phyloP scores from a whole-genome alignment of 2,888 invertebrate genomes.

The Melanotus villosus region DNA sequence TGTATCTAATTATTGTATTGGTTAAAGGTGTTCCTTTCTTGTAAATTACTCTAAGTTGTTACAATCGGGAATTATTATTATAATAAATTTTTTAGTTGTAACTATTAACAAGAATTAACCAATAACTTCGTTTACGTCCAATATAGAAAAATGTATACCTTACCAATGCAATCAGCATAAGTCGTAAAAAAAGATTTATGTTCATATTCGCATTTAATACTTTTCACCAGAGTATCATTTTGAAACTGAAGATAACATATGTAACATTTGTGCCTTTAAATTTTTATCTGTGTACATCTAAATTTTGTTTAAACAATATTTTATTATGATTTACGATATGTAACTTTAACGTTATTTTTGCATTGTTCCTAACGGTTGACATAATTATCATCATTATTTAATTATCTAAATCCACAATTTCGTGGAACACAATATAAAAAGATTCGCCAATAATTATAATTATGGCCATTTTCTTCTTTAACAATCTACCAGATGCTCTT shows the following conservation, averaged over 20 bases:
- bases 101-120: too few relatives aligned
- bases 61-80: too few relatives aligned
- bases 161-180: slow-evolving; percentile 3
- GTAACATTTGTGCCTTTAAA: neutral
- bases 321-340: slow-evolving; percentile 7
- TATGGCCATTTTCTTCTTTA: too few relatives aligned
- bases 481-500: too few relatives aligned
- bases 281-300: slow-evolving; percentile 19
- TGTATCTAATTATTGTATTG: too few relatives aligned
- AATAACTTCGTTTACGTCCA: too few relatives aligned
- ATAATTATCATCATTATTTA: slow-evolving; percentile 17
- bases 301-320: neutral
- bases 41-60: too few relatives aligned
- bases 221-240: slow-evolving; percentile 16
- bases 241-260: neutral
- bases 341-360: slow-evolving; percentile 17
- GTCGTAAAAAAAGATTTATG: neutral
- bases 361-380: slow-evolving; percentile 14
- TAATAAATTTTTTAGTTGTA: too few relatives aligned
- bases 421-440: neutral
- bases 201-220: slow-evolving; percentile 5
- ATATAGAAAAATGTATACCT: neutral
- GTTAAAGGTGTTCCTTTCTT: too few relatives aligned
- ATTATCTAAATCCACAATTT: slow-evolving; percentile 4
- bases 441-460: too few relatives aligned